phyloP scores from a whole-genome alignment of 2,888 invertebrate genomes.

The Ellobium chinense region DNA sequence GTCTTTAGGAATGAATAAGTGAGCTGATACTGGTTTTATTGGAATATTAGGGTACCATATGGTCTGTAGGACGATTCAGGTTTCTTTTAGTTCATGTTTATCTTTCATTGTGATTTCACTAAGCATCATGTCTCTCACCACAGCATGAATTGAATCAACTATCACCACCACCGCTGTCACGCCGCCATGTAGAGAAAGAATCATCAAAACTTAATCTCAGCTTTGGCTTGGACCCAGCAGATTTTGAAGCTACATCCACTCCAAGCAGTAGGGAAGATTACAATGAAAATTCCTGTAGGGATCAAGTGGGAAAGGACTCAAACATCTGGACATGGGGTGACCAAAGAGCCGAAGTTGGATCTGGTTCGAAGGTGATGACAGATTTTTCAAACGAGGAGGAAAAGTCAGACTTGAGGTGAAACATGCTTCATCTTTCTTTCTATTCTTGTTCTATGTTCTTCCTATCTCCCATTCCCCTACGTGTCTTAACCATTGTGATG shows the following conservation, averaged over 20 bases:
- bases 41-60: no score
- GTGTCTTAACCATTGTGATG: not conserved
- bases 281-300: not conserved
- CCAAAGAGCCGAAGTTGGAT: no score
- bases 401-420: not conserved
- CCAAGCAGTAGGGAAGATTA: not conserved
- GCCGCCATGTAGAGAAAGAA: constrained; percentile 19
- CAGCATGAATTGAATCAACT: constrained; percentile 13
- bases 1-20: no score
- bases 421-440: not conserved
- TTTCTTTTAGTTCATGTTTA: no score
- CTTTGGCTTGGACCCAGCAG: constrained; percentile 8
- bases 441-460: not conserved
- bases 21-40: no score
- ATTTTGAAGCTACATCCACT: not conserved
- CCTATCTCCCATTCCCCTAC: not conserved
- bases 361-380: not conserved
- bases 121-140: no score
- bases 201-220: constrained; percentile 17
- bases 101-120: no score
- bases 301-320: no score
- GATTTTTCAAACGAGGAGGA: not conserved
- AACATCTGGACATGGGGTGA: no score
- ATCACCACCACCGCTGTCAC: constrained; percentile 22
- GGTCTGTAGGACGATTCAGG: no score